phyloP scores from a whole-genome alignment of 2,888 invertebrate species.

The Sarcophaga variegata region DNA sequence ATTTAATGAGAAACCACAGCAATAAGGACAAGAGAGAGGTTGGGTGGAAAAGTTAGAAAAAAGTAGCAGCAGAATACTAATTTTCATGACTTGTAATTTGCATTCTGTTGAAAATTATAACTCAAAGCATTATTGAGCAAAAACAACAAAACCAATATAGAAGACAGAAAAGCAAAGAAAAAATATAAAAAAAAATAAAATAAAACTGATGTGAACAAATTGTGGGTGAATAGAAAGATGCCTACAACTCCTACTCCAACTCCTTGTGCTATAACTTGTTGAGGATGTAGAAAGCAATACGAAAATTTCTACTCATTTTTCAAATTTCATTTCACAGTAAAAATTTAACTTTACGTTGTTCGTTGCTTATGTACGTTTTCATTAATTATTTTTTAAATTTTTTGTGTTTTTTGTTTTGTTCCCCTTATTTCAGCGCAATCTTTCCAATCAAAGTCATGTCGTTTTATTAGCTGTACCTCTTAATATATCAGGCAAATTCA shows the following conservation, averaged over 20 bases:
- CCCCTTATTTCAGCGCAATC: conserved; percentile 76
- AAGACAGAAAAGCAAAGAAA: background rate
- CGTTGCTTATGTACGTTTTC: no score
- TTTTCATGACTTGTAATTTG: conserved; percentile 66
- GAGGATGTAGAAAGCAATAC: no score
- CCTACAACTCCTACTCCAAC: background rate
- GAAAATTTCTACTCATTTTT: conserved; percentile 28
- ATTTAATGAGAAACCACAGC: conserved; percentile 49
- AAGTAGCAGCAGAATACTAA: conserved; percentile 59
- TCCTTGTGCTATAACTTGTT: no score
- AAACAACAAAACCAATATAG: background rate
- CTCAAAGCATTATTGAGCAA: conserved; percentile 50
- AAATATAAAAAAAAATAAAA: background rate
- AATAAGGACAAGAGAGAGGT: background rate
- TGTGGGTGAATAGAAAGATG: background rate
- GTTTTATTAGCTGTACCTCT: conserved; percentile 81
- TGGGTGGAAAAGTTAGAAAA: background rate
- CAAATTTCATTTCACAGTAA: conserved; percentile 62
- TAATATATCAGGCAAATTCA: conserved; percentile 82
- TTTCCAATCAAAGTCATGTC: conserved; percentile 82
- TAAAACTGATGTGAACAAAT: conserved; percentile 20
- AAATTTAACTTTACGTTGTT: conserved; percentile 45
- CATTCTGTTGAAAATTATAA: conserved; percentile 62
- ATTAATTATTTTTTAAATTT: background rate
- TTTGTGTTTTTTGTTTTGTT: conserved; percentile 54